These are phyloP conservation scores for Drosophila neocordata DNA, from an alignment of 1,140 invertebrate species.

Conservation along the genomic window DNA sequence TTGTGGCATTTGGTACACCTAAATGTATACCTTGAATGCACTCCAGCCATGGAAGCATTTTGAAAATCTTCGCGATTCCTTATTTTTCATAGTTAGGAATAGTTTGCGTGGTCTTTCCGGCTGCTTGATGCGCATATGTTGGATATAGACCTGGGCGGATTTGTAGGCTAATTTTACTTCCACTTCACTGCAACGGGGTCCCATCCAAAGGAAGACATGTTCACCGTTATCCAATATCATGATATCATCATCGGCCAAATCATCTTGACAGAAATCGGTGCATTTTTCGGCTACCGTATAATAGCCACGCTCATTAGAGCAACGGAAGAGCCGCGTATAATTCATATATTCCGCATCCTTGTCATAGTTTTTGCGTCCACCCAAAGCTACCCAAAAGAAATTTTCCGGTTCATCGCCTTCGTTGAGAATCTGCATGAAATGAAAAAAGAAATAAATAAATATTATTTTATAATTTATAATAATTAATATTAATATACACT, in stretches of 20 bases:
- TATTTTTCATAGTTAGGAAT: conserved; percentile 98
- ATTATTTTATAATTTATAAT: not conserved
- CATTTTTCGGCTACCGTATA: conserved; percentile 99
- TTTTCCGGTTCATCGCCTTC: conserved; percentile 99
- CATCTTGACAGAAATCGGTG: conserved; percentile 99
- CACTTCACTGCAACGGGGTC: conserved; percentile 97
- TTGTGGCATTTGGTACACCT: not conserved
- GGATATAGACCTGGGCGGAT: conserved; percentile 99
- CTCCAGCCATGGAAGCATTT: conserved; percentile 99
- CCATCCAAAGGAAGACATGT: conserved; percentile 99
- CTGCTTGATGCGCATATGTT: conserved; percentile 98
- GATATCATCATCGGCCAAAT: conserved; percentile 99
- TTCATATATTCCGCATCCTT: conserved; percentile 96
- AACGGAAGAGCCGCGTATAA: conserved; percentile 97
- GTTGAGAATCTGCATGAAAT: conserved; percentile 87
- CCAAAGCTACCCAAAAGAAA: conserved; percentile 98
- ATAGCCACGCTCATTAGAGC: conserved; percentile 99
- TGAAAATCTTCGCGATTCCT: conserved; percentile 96
- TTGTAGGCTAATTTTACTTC: conserved; percentile 99
- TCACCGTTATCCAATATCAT: conserved; percentile 99
- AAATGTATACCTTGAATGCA: conserved; percentile 69
- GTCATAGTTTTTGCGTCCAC: conserved; percentile 96
- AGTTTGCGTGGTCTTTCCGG: conserved; percentile 95
- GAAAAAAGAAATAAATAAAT: not conserved
- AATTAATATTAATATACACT: not conserved